Conservation (phyloP, 2,113 vertebrate species). For the Tragelaphus imberbis region DNA sequence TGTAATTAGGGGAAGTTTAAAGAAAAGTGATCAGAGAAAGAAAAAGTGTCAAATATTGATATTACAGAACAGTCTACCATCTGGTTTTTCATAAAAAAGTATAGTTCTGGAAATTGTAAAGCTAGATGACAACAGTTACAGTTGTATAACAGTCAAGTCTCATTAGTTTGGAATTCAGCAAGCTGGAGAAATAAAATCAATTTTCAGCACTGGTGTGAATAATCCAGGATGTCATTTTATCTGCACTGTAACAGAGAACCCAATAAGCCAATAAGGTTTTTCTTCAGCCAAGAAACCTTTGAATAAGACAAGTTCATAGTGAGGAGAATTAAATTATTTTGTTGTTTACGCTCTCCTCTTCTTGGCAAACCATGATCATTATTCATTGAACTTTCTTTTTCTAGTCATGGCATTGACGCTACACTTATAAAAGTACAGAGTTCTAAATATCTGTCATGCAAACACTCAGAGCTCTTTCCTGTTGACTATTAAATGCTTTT, state of each 20-base stretch:
- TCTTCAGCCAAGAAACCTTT: neutral
- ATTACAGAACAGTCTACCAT: neutral
- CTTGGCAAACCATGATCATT: neutral
- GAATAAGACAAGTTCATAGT: neutral
- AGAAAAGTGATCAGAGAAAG: neutral
- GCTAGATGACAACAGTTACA: neutral
- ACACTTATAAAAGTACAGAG: neutral
- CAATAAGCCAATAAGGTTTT: neutral
- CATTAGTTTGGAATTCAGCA: constrained; percentile 44
- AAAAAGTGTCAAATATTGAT: neutral
- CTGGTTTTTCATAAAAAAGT: neutral
- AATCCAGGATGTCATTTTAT: constrained; percentile 43
- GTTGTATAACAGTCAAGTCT: neutral
- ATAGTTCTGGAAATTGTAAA: neutral
- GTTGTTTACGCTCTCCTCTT: neutral
- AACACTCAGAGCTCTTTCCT: neutral
- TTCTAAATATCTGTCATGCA: neutral
- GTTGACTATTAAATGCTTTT: neutral
- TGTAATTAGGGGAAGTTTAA: neutral
- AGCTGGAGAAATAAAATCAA: constrained; percentile 44
- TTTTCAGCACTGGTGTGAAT: constrained; percentile 15
- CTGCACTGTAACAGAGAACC: neutral
- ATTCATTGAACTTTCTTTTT: neutral
- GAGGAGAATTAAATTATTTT: constrained; percentile 38
- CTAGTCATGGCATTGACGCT: neutral